Conservation (phyloP, 30 jellyfish, hydroid and myxozoan species). For the Aurelia sp. region DNA sequence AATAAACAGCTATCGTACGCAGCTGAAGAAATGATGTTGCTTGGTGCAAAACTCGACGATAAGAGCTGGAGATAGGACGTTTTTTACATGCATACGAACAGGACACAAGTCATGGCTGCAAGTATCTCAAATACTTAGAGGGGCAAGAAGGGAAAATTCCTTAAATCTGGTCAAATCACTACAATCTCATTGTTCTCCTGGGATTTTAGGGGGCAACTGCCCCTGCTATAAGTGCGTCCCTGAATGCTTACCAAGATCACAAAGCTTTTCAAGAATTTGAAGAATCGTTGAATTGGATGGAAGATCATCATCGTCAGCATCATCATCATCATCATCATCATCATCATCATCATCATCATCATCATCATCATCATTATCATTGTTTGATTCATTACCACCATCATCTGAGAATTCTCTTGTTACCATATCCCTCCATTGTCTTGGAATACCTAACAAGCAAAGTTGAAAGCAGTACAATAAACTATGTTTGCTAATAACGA, state of each 20-base stretch:
- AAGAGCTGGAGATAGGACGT: too few species aligned
- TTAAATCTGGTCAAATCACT: not conserved
- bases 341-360: constrained; percentile 4
- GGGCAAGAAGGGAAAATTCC: too few species aligned
- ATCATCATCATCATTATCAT: constrained; percentile 20
- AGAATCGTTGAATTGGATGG: constrained; percentile 4
- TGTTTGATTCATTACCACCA: not conserved
- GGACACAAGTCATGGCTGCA: too few species aligned
- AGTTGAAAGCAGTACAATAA: not conserved
- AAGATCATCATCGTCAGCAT: constrained; percentile 3
- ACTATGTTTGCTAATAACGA: too few species aligned
- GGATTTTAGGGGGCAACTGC: too few species aligned
- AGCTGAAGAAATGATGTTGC: too few species aligned
- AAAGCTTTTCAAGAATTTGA: constrained; percentile 1
- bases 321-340: constrained; percentile 27
- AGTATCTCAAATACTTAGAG: too few species aligned
- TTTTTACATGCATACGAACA: too few species aligned
- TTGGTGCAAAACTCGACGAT: too few species aligned
- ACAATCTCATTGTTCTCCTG: too few species aligned
- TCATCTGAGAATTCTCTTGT: not conserved
- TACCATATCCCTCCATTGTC: not conserved
- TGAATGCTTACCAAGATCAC: constrained; percentile 8
- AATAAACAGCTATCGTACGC: too few species aligned
- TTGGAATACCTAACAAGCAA: not conserved
- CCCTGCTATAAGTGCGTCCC: not conserved